Conservation (phyloP, 1,140 invertebrate species). For the Goniozus legneri region DNA sequence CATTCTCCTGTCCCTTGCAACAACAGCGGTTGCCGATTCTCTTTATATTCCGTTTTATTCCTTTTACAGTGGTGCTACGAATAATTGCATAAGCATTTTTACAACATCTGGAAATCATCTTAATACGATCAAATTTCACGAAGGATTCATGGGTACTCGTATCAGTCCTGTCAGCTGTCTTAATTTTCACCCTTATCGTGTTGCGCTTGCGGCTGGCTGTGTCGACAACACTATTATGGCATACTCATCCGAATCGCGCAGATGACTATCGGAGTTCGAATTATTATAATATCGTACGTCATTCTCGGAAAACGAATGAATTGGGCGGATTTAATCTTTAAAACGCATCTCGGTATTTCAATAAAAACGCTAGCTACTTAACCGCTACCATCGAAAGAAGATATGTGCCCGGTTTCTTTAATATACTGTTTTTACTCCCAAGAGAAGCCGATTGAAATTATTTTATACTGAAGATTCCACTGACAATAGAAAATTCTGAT, state of each 20-base stretch:
- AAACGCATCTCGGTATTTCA: too few relatives aligned
- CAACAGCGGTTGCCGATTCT: neutral
- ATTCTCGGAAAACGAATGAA: too few relatives aligned
- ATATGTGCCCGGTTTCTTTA: too few relatives aligned
- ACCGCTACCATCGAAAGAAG: too few relatives aligned
- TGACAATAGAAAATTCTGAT: too few relatives aligned
- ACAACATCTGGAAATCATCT: conserved; percentile 67
- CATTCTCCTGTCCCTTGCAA: neutral
- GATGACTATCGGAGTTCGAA: conserved; percentile 61
- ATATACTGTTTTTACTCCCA: too few relatives aligned
- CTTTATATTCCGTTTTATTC: conserved; percentile 13
- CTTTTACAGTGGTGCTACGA: conserved; percentile 71
- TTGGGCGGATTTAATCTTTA: too few relatives aligned
- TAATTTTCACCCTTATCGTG: conserved; percentile 80
- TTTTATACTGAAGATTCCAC: too few relatives aligned
- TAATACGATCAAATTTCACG: conserved; percentile 80
- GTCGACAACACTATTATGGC: conserved; percentile 75
- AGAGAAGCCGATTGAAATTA: too few relatives aligned
- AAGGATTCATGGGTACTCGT: conserved; percentile 86
- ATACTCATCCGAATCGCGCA: conserved; percentile 65
- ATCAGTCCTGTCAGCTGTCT: conserved; percentile 82
- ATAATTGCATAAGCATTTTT: conserved; percentile 78
- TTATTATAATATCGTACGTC: neutral
- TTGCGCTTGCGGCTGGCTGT: conserved; percentile 73
- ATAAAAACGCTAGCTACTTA: too few relatives aligned